Evolutionary conservation across 1,140 invertebrate species (phyloP), one percentile per base, ranked within the genome.

Genomic region (Temnothorax nylanderi): DNA sequence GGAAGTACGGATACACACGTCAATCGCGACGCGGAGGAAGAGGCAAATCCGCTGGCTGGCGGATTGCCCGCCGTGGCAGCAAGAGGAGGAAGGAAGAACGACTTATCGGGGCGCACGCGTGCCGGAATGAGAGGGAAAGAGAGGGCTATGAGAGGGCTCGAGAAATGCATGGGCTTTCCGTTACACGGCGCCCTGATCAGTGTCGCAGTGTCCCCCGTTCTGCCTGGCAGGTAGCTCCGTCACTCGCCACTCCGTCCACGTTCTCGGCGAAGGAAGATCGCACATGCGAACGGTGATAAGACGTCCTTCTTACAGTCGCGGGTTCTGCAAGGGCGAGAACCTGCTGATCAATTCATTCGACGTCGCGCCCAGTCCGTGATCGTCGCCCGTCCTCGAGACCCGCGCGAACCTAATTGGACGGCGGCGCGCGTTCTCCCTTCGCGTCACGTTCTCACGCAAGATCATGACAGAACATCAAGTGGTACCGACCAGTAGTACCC

Each of bases 91-190:
- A 71, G 94, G 97, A 97, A 84, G 97, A 98, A 94, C 97, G 97
- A 96, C 97, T 97, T 76, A 98, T 96, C 97, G 97, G 95, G 96
- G 96, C 67, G 88, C 75, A 88, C 58, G 72, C 64, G 82, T 74
- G 87, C 32, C 54, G 62, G 32, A 69, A 54, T n/a, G 41, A 74
- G 75, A 64, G 85, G 85, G 90, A 64, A 54, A n/a, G 34, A 74
- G 75, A 64, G 85, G 86, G 90, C 64, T 65, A 69, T 81, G 49
- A 84, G 56, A 44, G 71, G 51, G 72, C 49, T 34, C 74, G 87
- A 41, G 60, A 76, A 74, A 51, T 92, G 92, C 85, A 82, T 16
- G 56, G 18, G 75, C 54, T 51, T 71, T 85, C 91, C 94, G 90
- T 88, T 77, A 93, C 91, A 75, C 89, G 93, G 94, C 94, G 94